Percentiles rank a stretch among this genome's conserved stretches.
phyloP scores from a whole-genome alignment of 2,888 invertebrate genomes.

The Colostygia pectinataria region DNA sequence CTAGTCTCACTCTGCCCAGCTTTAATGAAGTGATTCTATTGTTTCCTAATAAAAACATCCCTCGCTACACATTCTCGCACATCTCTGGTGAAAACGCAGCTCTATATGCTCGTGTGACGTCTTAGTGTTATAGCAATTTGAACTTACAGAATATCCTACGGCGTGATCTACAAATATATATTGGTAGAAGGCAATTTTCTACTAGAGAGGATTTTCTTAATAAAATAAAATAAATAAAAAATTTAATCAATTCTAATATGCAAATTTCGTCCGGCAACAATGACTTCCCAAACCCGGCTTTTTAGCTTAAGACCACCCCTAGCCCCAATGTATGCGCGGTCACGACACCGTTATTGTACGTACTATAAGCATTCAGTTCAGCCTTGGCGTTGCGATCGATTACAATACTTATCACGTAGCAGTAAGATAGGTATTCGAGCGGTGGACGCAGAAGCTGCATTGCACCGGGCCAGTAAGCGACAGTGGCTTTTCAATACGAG shows the following conservation, averaged over 20 bases:
- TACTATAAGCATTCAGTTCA: conserved; percentile 49
- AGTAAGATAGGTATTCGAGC: conserved; percentile 14
- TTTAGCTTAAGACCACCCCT: conserved; percentile 16
- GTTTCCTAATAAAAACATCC: too few species aligned
- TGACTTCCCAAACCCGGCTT: conserved; percentile 17
- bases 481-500: conserved; percentile 44
- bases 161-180: not conserved
- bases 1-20: too few species aligned
- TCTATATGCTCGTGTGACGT: too few species aligned
- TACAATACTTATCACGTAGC: conserved; percentile 11
- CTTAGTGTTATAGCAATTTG: too few species aligned
- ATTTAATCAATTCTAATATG: conserved; percentile 8
- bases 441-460: conserved; percentile 22
- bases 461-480: conserved; percentile 31
- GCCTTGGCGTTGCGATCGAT: conserved; percentile 4
- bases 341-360: conserved; percentile 58
- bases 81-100: too few species aligned
- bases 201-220: too few species aligned
- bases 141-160: too few species aligned
- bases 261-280: conserved; percentile 18
- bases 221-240: too few species aligned
- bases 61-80: too few species aligned
- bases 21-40: too few species aligned
- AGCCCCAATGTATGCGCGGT: conserved; percentile 56
- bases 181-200: not conserved